Evolutionary conservation across 2,113 vertebrate genomes (phyloP).

Genomic region (Probosciger aterrimus): DNA sequence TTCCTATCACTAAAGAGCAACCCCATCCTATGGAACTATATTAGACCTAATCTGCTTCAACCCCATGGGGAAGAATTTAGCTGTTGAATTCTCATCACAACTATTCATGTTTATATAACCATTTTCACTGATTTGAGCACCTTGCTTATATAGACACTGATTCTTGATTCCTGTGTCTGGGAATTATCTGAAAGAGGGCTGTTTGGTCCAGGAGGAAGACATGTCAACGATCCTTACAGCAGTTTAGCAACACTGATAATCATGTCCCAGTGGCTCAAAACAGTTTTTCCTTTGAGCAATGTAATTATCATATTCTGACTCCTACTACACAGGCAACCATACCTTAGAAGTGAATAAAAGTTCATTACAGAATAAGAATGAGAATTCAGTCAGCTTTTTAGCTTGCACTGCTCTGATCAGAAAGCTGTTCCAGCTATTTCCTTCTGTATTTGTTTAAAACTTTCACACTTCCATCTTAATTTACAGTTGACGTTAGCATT

Average conservation of each 20-base stretch:
- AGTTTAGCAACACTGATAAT: not conserved
- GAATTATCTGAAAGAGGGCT: not conserved
- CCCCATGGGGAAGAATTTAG: not conserved
- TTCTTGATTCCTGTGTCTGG: not conserved
- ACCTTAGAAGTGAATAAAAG: not conserved
- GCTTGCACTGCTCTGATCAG: not conserved
- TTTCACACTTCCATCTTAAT: not conserved
- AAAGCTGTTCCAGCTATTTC: not conserved
- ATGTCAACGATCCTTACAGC: not conserved
- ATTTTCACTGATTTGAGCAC: not conserved
- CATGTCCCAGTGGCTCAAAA: not conserved
- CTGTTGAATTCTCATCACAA: not conserved
- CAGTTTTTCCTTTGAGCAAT: not conserved
- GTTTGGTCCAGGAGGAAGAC: not conserved
- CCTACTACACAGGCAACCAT: not conserved
- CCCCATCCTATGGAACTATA: too few relatives aligned
- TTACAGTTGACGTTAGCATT: not conserved
- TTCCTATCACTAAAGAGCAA: not conserved
- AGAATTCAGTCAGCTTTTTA: not conserved
- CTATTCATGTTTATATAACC: not conserved
- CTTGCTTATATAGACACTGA: not conserved
- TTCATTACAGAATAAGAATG: not conserved
- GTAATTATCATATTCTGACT: not conserved
- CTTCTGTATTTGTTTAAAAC: not conserved
- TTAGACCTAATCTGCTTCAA: not conserved